phyloP scores from a whole-genome alignment of 2,888 invertebrate genomes.

The Agrotis clavis region DNA sequence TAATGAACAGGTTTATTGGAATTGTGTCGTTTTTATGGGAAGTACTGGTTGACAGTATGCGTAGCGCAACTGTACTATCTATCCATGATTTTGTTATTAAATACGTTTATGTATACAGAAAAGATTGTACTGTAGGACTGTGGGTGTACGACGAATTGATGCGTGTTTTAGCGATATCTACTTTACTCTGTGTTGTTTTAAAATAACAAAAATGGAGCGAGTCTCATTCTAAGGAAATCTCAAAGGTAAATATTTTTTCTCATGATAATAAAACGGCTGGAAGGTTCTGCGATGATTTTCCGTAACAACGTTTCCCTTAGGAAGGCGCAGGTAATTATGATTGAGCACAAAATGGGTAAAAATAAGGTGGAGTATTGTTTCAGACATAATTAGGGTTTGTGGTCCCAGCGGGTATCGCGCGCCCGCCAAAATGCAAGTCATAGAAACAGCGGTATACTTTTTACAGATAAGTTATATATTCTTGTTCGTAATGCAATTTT shows the following conservation, averaged over 20 bases:
- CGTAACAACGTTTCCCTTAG: conserved; percentile 84
- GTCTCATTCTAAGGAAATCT: conserved; percentile 59
- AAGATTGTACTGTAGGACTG: too few species aligned
- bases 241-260: conserved; percentile 75
- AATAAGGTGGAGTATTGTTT: conserved; percentile 89
- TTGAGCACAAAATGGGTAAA: conserved; percentile 91
- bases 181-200: not conserved
- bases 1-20: conserved; percentile 56
- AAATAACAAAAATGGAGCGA: conserved; percentile 21
- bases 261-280: conserved; percentile 73
- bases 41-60: not conserved
- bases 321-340: conserved; percentile 88
- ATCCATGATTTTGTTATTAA: not conserved
- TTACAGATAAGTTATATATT: not conserved
- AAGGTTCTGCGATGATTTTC: conserved; percentile 82
- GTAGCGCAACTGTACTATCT: not conserved
- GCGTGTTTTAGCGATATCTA: too few species aligned
- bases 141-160: too few species aligned
- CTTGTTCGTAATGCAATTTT: not conserved
- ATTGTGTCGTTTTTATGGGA: conserved; percentile 18
- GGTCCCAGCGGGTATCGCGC: conserved; percentile 81
- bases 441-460: conserved; percentile 47
- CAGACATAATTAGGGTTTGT: conserved; percentile 90
- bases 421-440: conserved; percentile 82
- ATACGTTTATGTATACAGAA: too few species aligned